Evolutionary conservation across 1,140 invertebrate genomes (phyloP).

Genomic region (Chironomus striatipennis): DNA sequence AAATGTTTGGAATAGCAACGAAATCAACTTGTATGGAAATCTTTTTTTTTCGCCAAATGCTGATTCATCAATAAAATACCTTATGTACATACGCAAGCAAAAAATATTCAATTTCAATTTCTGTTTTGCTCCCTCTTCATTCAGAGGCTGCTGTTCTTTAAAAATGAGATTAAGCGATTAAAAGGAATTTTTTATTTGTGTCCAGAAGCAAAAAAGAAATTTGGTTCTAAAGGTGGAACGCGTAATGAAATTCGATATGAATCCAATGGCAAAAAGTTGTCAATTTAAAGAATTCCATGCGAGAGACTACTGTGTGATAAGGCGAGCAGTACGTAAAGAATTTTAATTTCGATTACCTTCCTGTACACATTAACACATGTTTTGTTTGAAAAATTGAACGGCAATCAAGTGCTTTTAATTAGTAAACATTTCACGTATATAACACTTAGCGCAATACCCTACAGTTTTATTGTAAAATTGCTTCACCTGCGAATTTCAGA

Average conservation of each 20-base stretch:
- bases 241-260: background rate
- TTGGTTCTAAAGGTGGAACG: background rate
- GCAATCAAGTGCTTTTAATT: background rate
- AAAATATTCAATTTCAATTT: conserved; percentile 22
- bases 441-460: background rate
- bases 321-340: background rate
- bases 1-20: too few relatives aligned
- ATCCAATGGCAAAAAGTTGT: background rate
- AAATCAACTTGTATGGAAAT: too few relatives aligned
- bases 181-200: background rate
- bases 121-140: background rate
- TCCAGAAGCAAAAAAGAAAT: conserved; percentile 3
- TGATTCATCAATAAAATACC: background rate
- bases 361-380: background rate
- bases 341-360: background rate
- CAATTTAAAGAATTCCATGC: too few relatives aligned
- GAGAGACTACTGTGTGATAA: too few relatives aligned
- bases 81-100: background rate
- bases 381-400: too few relatives aligned
- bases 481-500: background rate
- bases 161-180: background rate
- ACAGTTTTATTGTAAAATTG: background rate
- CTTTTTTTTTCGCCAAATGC: background rate
- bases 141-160: background rate
- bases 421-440: conserved; percentile 7